Evolutionary conservation across 2,888 invertebrate species (phyloP).

Genomic region (Willowsia nigromaculata): DNA sequence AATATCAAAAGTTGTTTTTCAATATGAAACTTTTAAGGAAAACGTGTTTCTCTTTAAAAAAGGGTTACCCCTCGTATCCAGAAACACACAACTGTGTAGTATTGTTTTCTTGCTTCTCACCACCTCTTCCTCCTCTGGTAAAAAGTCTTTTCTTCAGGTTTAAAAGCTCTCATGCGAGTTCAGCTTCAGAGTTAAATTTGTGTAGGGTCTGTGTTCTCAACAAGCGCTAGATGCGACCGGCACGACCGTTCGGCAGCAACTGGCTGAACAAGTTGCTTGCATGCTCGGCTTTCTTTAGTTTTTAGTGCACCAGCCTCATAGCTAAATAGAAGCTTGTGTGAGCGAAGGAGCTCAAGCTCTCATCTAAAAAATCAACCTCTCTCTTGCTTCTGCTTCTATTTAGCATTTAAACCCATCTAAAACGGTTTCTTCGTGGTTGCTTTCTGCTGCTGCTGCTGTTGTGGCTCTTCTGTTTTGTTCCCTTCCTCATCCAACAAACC

Average conservation of each 20-base stretch:
- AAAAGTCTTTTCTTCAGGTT: not conserved
- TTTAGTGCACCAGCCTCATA: not conserved
- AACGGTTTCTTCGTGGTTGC: not conserved
- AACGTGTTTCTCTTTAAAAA: conserved; percentile 1
- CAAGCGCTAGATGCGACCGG: conserved; percentile 74
- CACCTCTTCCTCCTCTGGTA: not conserved
- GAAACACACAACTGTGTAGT: not conserved
- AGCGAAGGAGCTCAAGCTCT: not conserved
- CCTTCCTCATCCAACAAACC: not conserved
- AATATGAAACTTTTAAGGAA: not conserved
- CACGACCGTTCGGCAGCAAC: conserved; percentile 76
- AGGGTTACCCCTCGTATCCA: not conserved
- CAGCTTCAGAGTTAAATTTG: conserved; percentile 40
- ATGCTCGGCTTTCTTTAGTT: conserved; percentile 55
- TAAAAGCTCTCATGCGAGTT: conserved; percentile 61
- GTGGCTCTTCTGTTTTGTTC: not conserved
- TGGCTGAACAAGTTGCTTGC: conserved; percentile 69
- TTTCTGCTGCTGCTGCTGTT: not conserved
- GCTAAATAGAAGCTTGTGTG: not conserved
- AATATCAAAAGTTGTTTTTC: not conserved
- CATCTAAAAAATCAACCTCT: not conserved
- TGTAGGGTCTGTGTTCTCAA: conserved; percentile 53
- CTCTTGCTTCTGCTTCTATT: not conserved
- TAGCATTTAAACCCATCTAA: not conserved
- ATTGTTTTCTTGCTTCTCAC: conserved; percentile 1